Evolutionary conservation across 2,113 vertebrate genomes (phyloP), one percentile per base, ranked within the genome.

Genomic region (Phoenicopterus ruber): DNA sequence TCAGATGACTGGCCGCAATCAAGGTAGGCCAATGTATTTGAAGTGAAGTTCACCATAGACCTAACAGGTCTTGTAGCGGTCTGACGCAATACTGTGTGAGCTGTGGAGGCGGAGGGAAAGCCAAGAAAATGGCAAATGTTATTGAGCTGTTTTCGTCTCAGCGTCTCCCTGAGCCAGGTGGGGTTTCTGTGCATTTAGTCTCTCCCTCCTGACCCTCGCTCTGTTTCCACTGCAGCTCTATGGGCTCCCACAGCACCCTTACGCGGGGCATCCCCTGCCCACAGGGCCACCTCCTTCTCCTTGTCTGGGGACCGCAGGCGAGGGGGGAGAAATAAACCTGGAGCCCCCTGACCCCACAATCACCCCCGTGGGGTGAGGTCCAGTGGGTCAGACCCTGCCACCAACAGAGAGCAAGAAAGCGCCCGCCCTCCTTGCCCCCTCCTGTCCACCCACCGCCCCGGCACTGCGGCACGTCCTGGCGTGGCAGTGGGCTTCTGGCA

Each of bases 381-480:
- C 40, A 54, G 13, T 0, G 0, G 15, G 18, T 54, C 91, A 58
- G 58, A 86, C 11, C 36, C 36, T 67, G 70, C 18, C 40, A 77
- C 40, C 19, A 66, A 5, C 31, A 36, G 40, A 25, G 32, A 79
- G 42, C 31, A 44, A 66, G 40, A 11, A 44, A 62, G 13, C 10
- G 5, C 10, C 12, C 5, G 7, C 15, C 6, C 5, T 26, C 28
- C 26, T 72, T 62, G 20, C 10, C 32, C 22, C 13, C n/a, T 80
- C 36, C 61, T 8, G 11, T 17, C 57, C 5, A 5, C 65, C 5
- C 1, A 0, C 4, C 5, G 2, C 29, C 32, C 61, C 3, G 2
- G 36, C 0, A 0, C 78, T 69, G n/a, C 2, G 5, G 24, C 54
- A 18, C 2, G 1, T 44, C 50, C 69, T n/a, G 38, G 34, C 0